A percentile compares a stretch with the other conserved stretches of the same genome.
phyloP scores from a whole-genome alignment of 2,797 vertebrate genomes.

The Coccyzus lansbergi region DNA sequence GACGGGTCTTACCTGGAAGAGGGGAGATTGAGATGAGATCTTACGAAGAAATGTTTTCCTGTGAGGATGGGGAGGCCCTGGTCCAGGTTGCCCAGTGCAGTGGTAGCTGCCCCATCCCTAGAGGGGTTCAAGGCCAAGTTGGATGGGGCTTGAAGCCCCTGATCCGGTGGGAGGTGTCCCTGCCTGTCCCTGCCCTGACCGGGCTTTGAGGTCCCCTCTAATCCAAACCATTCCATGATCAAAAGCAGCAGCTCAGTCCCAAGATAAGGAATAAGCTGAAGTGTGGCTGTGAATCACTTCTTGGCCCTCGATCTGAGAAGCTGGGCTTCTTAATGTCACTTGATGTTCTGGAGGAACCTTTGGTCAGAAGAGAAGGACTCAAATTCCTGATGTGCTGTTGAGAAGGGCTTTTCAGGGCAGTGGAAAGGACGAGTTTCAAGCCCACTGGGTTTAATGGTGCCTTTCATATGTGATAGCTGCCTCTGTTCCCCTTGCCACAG shows the following conservation, averaged over 20 bases:
- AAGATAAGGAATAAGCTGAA: background rate
- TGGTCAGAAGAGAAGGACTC: constrained; percentile 5
- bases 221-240: background rate
- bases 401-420: constrained; percentile 12
- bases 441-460: background rate
- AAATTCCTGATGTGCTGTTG: background rate
- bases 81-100: too few relatives aligned
- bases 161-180: too few relatives aligned
- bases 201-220: too few relatives aligned
- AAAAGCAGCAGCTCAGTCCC: background rate
- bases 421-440: background rate
- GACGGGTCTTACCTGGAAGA: background rate
- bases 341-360: constrained; percentile 15
- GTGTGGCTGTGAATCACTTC: background rate
- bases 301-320: background rate
- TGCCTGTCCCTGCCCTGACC: too few relatives aligned
- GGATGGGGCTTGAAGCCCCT: too few relatives aligned
- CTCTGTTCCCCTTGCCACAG: constrained; percentile 43
- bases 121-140: too few relatives aligned
- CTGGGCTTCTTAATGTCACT: background rate
- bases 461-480: constrained; percentile 40
- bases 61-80: too few relatives aligned
- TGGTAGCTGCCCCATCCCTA: too few relatives aligned
- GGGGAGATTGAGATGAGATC: too few relatives aligned
- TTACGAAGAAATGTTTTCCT: too few relatives aligned